Base-by-base conservation (phyloP, 2,113 vertebrate genomes). In the Brachyhypopomus gauderio region DNA sequence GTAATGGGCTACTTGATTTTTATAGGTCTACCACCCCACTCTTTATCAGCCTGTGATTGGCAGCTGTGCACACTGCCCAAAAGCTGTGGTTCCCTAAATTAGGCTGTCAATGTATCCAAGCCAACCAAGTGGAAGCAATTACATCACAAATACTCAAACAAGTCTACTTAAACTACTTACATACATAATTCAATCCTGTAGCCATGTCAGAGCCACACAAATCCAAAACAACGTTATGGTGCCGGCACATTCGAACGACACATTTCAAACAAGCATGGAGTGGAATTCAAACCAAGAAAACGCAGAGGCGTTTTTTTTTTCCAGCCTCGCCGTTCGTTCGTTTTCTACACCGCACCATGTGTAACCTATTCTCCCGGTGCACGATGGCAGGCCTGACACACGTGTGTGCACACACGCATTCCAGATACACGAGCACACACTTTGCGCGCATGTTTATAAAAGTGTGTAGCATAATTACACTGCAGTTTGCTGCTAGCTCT, bases 71-170 rank as follows among this genome's bases (percentile, higher is more conserved):
- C 5, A 86, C 81, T 76, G 41, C 78, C 80, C 79, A 79, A 83
- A 83, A 83, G 72, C 75, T 75, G 75, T 81, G 82, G 80, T 86
- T 89, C 87, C 83, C 84, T 87, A 87, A 84, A 89, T 88, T 89
- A 91, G 83, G 80, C 85, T 90, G 90, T 91, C 88, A 88, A 67
- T 84, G 86, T 89, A 88, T 88, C 85, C 84, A 85, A 85, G 80
- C 88, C 82, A 75, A 58, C 85, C 89, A 85, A 91, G 88, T 93
- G 91, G 88, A 87, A 91, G 87, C 90, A 89, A 92, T 91, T 91
- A 90, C 86, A 88, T 81, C 85, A 89, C 79, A 90, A 85, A 91
- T 88, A 90, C 90, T 91, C 88, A 90, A 83, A 87, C 86, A 84
- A 83, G 82, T 85, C 81, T 84, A 88, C 85, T 83, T 88, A 85